A percentile compares a stretch with the other conserved stretches of the same genome.
phyloP scores from a whole-genome alignment of 2,113 vertebrate species.

The Artemisiospiza belli region DNA sequence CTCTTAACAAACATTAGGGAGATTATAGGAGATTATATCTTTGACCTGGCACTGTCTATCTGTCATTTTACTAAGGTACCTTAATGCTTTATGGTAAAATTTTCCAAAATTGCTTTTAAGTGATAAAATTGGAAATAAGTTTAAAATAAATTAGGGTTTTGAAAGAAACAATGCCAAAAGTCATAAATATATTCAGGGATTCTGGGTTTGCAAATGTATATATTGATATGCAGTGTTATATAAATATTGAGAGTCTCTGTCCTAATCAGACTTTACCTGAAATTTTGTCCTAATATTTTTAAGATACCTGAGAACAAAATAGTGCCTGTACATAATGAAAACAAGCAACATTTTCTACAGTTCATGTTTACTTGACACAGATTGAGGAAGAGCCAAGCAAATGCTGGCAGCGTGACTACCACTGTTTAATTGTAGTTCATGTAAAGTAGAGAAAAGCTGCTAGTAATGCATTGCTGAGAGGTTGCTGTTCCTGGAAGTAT shows the following conservation, averaged over 20 bases:
- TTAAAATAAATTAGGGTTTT: background rate
- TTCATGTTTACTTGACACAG: background rate
- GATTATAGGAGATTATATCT: too few relatives aligned
- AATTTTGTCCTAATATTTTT: background rate
- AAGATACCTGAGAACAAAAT: background rate
- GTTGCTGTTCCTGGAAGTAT: background rate
- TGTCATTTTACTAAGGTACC: background rate
- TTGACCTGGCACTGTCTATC: background rate
- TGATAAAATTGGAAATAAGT: background rate
- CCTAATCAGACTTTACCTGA: background rate
- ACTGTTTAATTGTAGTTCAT: background rate
- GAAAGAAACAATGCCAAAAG: background rate
- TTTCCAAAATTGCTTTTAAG: background rate
- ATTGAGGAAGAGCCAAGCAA: background rate
- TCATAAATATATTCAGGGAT: background rate
- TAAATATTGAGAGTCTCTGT: background rate
- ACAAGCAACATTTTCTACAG: background rate
- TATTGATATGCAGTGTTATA: background rate
- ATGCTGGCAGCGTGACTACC: background rate
- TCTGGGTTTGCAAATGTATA: background rate
- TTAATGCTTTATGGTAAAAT: background rate
- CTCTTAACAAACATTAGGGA: background rate
- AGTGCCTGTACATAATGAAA: background rate
- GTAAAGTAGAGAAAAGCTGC: background rate
- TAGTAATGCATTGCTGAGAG: background rate